Conservation (phyloP, 2,888 invertebrate genomes). For the Augiades crinisus region DNA sequence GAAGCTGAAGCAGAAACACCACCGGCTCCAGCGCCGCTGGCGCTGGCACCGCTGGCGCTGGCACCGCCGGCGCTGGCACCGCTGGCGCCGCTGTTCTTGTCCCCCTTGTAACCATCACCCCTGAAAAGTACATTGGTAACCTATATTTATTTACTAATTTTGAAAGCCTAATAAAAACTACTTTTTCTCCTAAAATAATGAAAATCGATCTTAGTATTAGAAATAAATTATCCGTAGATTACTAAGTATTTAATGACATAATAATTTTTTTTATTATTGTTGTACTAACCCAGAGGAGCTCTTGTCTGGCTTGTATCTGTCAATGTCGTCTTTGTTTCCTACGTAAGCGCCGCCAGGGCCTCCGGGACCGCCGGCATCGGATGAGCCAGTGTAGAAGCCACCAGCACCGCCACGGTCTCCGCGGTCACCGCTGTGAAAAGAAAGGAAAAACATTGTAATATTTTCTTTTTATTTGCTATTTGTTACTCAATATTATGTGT, state of each 20-base stretch:
- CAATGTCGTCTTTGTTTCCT: conserved; percentile 29
- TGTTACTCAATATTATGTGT: no score
- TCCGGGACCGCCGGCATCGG: conserved; percentile 29
- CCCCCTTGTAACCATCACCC: conserved; percentile 38
- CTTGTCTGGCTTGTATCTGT: conserved; percentile 31
- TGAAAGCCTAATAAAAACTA: background rate
- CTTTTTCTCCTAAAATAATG: background rate
- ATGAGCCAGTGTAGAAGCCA: conserved; percentile 46
- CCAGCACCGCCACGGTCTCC: conserved; percentile 40
- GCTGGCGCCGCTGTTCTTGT: background rate
- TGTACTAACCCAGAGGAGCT: conserved; percentile 26
- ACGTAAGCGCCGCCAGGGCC: conserved; percentile 37
- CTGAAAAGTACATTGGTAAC: conserved; percentile 30
- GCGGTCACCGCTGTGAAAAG: conserved; percentile 34
- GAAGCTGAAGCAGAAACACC: background rate
- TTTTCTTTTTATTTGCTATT: no score
- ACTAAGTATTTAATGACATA: no score
- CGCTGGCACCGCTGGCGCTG: conserved; percentile 41
- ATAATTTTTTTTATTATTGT: no score
- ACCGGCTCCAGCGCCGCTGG: conserved; percentile 37
- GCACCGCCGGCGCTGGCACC: conserved; percentile 32
- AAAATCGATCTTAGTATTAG: background rate
- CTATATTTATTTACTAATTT: background rate
- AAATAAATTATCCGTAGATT: no score
- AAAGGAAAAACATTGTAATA: background rate